Conservation (phyloP, 1,140 invertebrate genomes). For the Drosophila burlai region DNA sequence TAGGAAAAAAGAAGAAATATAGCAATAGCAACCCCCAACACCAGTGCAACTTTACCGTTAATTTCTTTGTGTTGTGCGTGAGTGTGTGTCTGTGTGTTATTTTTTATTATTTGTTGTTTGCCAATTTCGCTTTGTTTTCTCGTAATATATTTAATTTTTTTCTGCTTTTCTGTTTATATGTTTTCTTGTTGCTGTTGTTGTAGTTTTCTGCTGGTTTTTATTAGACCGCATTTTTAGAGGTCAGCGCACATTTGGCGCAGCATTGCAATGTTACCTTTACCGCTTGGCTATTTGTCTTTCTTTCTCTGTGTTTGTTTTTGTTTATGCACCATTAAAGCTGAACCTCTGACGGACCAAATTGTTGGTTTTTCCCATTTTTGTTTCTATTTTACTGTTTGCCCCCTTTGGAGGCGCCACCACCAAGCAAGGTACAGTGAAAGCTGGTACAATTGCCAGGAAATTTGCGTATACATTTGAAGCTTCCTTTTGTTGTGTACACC, state of each 20-base stretch:
- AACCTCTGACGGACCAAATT: conserved; percentile 40
- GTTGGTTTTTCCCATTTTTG: conserved; percentile 1
- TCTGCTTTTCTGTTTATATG: conserved; percentile 14
- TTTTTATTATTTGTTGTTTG: conserved; percentile 49
- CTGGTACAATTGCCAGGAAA: conserved; percentile 4
- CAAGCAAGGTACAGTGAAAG: conserved; percentile 28
- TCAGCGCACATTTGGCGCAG: conserved; percentile 78
- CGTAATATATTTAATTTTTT: conserved; percentile 67
- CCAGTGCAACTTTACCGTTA: conserved; percentile 67
- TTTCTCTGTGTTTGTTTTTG: conserved; percentile 22
- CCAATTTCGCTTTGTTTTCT: conserved; percentile 77
- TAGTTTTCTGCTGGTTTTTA: conserved; percentile 57
- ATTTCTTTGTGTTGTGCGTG: conserved; percentile 56
- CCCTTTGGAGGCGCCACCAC: conserved; percentile 10
- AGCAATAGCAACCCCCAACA: conserved; percentile 19
- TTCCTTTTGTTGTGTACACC: conserved; percentile 13
- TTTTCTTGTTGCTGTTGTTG: conserved; percentile 18
- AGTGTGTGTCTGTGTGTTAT: conserved; percentile 9
- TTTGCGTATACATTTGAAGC: conserved; percentile 5
- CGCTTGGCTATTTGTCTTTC: conserved; percentile 45
- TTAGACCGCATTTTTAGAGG: conserved; percentile 80
- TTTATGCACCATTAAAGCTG: conserved; percentile 62
- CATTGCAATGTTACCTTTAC: conserved; percentile 65
- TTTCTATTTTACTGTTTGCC: neutral
- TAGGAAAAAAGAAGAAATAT: conserved; percentile 23